phyloP scores from a whole-genome alignment of 2,888 invertebrate genomes.

The Meteorus cinctellus region DNA sequence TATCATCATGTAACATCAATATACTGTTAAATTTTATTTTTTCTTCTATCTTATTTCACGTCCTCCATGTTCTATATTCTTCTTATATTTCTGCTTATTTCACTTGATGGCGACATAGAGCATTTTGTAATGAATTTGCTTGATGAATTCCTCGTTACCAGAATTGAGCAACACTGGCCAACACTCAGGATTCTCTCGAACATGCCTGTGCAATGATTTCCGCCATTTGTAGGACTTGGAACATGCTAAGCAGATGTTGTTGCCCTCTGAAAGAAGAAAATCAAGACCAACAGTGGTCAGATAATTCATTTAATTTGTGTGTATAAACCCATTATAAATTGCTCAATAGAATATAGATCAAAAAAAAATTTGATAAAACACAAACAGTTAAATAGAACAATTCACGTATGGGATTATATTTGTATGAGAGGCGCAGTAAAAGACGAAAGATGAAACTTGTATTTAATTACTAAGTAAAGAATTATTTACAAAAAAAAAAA shows the following conservation, averaged over 20 bases:
- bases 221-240: constrained; percentile 71
- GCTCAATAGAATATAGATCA: not conserved
- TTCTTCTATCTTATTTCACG: constrained; percentile 16
- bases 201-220: constrained; percentile 70
- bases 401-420: not conserved
- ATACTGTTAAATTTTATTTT: constrained; percentile 7
- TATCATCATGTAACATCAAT: constrained; percentile 8
- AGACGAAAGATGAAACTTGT: not conserved
- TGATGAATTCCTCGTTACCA: constrained; percentile 65
- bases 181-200: constrained; percentile 68
- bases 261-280: constrained; percentile 64
- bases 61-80: not conserved
- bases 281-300: constrained; percentile 37
- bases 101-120: constrained; percentile 61
- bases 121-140: constrained; percentile 67
- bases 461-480: not conserved
- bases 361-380: not conserved
- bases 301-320: not conserved
- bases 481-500: constrained; percentile 13
- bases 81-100: constrained; percentile 27
- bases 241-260: constrained; percentile 67
- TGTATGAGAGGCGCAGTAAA: not conserved
- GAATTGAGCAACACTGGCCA: constrained; percentile 68
- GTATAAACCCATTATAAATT: not conserved
- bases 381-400: not conserved